Base-by-base conservation (phyloP, 2,797 vertebrate species). In the Todus mexicanus region DNA sequence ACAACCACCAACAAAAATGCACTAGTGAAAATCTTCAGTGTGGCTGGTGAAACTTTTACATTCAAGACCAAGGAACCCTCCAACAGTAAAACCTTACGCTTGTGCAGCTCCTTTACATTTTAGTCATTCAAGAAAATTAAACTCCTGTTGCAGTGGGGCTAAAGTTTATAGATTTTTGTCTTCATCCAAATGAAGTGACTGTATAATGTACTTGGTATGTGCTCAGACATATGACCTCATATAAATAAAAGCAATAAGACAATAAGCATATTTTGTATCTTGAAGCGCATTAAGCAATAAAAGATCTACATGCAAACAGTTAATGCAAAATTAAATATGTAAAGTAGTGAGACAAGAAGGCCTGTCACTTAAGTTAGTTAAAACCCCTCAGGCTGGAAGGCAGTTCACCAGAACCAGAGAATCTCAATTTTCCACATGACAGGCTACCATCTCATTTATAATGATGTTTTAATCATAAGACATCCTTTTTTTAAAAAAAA, bases 401-500 rank as follows among this genome's bases (percentile, higher is more conserved):
- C 83, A 89, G 80, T 87, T 94, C 68, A 65, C 85, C 73, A 94
- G 92, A 91, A 96, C 48, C 53, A 92, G 79, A 82, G 83, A 91
- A 93, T 95, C 82, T 94, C 71, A 82, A 85, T 95, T 94, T 97
- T 96, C 82, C 66, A 91, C 75, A 87, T 92, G 87, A 89, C 89
- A 91, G 76, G 56, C 53, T 89, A 83, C 53, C 73, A 79, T 81
- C 81, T 93, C 84, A 93, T 96, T 97, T 94, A 91, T 90, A 96
- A 93, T 74, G n/a, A 95, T 95, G 93, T 92, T 96, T 95, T 96
- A 95, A 94, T 94, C 89, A 89, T 89, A 90, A 87, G 72, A 85
- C 37, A 26, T 48, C 27, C 26, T 48, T 51, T 51, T 51, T 51
- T 51, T 51, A 27, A 10, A 17, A 53, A 12, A 73, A 76, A 57